Evolutionary conservation across 2,113 vertebrate genomes (phyloP), one percentile per base, ranked within the genome.

Genomic region (Glaucomys volans): DNA sequence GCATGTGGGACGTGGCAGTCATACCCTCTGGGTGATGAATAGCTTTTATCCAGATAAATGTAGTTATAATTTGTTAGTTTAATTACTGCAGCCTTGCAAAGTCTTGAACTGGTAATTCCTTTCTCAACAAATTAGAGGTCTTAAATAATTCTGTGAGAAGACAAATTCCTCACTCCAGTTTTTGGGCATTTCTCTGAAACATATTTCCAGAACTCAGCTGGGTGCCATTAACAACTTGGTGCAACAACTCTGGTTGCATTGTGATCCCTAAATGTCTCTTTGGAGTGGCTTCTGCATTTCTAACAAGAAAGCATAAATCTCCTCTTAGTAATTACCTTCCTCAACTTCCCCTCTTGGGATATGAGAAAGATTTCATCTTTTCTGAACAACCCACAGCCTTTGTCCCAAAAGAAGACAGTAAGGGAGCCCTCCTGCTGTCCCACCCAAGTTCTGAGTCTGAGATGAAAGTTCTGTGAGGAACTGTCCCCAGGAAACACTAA

Each of bases 141-240:
- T 98, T 97, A 96, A 98, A 95, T 93, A 96, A 97, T 97, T 98
- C 97, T 96, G 74, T 72, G 64, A 91, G 76, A 96, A 94, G 96
- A 98, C 94, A 80, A 96, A 97, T 97, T 97, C 77, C 35, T 96
- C 87, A 40, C 50, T 94, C 84, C 87, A 28, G 37, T n/a, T 79
- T 97, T 97, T 97, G 93, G 97, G 77, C 92, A 86, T 91, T 94
- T 96, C 95, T 97, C 75, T 76, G 90, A 94, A 95, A 95, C 4
- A 9, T 93, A 94, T 97, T 98, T 97, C 95, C 81, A 90, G 96
- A 97, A 76, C 96, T 85, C 93, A 47, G 85, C 16, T 83, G 97
- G 97, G 91, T 94, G 95, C 95, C 93, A 47, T 96, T 95, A 94
- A 92, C 6, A 75, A 87, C 90, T 89, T 30, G 0, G 9, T 1